A percentile compares a stretch with the other conserved stretches of the same genome.
phyloP scores from a whole-genome alignment of 2,797 vertebrate genomes.

The Hoplostethus atlanticus region DNA sequence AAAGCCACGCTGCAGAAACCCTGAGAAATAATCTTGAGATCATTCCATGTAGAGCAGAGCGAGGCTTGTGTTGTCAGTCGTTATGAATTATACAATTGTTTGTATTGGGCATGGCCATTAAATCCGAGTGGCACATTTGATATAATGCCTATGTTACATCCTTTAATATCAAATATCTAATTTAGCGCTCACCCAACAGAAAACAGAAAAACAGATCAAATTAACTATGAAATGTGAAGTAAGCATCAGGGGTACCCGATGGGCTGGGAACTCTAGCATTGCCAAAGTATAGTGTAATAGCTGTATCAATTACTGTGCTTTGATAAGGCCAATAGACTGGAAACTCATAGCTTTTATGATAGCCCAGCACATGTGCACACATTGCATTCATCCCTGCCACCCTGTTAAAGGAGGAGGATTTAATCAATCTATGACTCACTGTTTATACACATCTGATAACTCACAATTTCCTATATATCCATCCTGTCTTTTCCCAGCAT shows the following conservation, averaged over 20 bases:
- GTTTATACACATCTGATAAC: constrained; percentile 55
- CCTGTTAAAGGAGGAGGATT: constrained; percentile 25
- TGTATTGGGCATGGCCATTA: constrained; percentile 14
- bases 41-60: background rate
- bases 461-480: background rate
- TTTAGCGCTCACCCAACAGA: constrained; percentile 3
- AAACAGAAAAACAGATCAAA: constrained; percentile 3
- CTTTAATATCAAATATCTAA: constrained; percentile 14
- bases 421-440: constrained; percentile 64
- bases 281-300: background rate
- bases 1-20: background rate
- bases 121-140: background rate
- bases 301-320: constrained; percentile 33
- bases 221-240: constrained; percentile 35
- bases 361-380: constrained; percentile 30
- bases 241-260: background rate
- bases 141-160: background rate
- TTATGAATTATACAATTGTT: constrained; percentile 11
- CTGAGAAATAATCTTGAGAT: background rate
- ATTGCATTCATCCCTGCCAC: constrained; percentile 16
- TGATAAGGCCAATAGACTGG: constrained; percentile 31
- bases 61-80: background rate
- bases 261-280: background rate
- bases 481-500: background rate
- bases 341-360: constrained; percentile 43